A percentile compares a stretch with the other conserved stretches of the same genome.
These are phyloP conservation scores for Thumatha senex DNA, from an alignment of 2,888 invertebrate genomes.

Conservation along the genomic window DNA sequence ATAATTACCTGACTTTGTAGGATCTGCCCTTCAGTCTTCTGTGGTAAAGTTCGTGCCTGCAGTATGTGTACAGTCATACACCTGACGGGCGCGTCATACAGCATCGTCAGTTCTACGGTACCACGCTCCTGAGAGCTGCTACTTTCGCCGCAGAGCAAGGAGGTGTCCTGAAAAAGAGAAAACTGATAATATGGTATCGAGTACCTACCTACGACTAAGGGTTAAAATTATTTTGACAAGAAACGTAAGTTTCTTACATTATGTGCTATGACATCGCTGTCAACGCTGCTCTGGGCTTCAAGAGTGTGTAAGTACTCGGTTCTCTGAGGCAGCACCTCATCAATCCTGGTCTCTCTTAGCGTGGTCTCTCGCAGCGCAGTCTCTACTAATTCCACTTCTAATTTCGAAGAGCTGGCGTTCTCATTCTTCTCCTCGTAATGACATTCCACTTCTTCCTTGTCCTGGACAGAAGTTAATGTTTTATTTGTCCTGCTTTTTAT, in stretches of 20 bases:
- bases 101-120: constrained; percentile 92
- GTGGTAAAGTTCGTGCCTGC: constrained; percentile 91
- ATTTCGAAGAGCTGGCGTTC: constrained; percentile 57
- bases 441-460: constrained; percentile 77
- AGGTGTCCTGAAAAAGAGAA: constrained; percentile 63
- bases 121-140: constrained; percentile 85
- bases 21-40: constrained; percentile 76
- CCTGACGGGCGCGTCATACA: constrained; percentile 95
- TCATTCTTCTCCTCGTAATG: constrained; percentile 80
- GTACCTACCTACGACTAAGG: no score
- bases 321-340: constrained; percentile 77
- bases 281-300: constrained; percentile 80
- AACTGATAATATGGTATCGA: not conserved
- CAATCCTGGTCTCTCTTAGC: constrained; percentile 86
- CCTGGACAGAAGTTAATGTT: constrained; percentile 42
- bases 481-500: not conserved
- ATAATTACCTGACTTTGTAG: constrained; percentile 67
- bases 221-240: not conserved
- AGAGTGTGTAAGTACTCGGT: constrained; percentile 75
- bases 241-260: constrained; percentile 78
- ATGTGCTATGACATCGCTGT: constrained; percentile 86
- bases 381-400: constrained; percentile 66
- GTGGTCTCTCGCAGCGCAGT: constrained; percentile 60
- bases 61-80: constrained; percentile 96
- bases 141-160: constrained; percentile 75